Evolutionary conservation across 2,888 invertebrate genomes (phyloP), one percentile per base, ranked within the genome.

Genomic region (Ligdia adustata): DNA sequence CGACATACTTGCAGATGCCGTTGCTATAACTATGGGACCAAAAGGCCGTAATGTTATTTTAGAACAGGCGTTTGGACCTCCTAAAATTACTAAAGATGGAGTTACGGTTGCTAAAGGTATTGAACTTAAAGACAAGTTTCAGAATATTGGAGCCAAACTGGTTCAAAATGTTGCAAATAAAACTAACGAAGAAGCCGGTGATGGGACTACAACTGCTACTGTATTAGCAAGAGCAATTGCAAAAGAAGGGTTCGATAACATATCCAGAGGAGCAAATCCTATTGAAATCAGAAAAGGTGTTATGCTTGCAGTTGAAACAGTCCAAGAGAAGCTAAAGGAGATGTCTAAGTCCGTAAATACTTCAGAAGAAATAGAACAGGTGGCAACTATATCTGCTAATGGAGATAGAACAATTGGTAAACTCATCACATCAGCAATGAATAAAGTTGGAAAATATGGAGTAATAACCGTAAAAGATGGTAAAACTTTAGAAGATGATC

Each of bases 71-170:
- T 98, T 98, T 96, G 99, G 99, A 7, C 96, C 98, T 44, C 99
- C 99, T 4, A 99, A 99, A 91, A 99, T 99, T 69, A 99, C 99
- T n/a, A 99, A 99, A 90, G 99, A 99, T 82, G 99, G 99, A 54
- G 99, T 99, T 0, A 99, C 99, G 0, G 99, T 99, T 6, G 99
- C 99, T 9, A 99, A 99, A 90, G 95, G 97, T 24, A 95, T 99
- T 61, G 99, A 99, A 79, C 91, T 99, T 18, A 97, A 97, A 85
- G 98, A 99, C 83, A 99, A 98, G 88, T 99, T 98, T 87, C 98
- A 99, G 90, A 99, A 99, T 77, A 96, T 99, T 78, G 99, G 99
- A 43, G 99, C 99, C 5, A 97, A 95, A 76, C 90, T 99, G 33
- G 99, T 99, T 1, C 99, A 99, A 89, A 98, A 99, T 89, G 99